These are phyloP conservation scores for Orthosia gracilis DNA, from an alignment of 2,888 invertebrate genomes.

Conservation along the genomic window DNA sequence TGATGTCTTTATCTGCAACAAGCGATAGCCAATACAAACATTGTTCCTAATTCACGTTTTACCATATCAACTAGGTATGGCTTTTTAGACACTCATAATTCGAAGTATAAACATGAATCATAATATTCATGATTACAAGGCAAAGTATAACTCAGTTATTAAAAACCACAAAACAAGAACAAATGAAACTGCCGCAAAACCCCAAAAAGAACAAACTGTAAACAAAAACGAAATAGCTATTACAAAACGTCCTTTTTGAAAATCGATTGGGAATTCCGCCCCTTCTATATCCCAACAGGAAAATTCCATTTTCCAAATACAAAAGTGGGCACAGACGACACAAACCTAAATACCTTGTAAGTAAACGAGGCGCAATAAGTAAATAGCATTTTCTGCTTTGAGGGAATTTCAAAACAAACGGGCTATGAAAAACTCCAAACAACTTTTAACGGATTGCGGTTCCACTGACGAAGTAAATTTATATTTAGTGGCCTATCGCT, in stretches of 20 bases:
- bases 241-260: conserved; percentile 81
- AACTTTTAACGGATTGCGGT: conserved; percentile 81
- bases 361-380: conserved; percentile 90
- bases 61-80: background rate
- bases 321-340: conserved; percentile 85
- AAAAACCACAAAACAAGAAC: conserved; percentile 56
- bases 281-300: conserved; percentile 84
- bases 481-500: conserved; percentile 52
- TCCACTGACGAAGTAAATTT: conserved; percentile 63
- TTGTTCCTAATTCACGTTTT: conserved; percentile 10
- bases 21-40: conserved; percentile 32
- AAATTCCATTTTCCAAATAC: conserved; percentile 89
- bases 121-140: background rate
- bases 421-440: conserved; percentile 82
- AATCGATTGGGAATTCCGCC: conserved; percentile 87
- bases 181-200: conserved; percentile 44
- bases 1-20: conserved; percentile 44
- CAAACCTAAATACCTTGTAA: conserved; percentile 90
- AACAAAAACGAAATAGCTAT: conserved; percentile 79
- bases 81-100: conserved; percentile 4
- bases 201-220: conserved; percentile 72
- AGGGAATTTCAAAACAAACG: conserved; percentile 85
- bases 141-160: conserved; percentile 25
- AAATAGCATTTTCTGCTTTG: conserved; percentile 87
- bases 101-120: conserved; percentile 22